Evolutionary conservation across 2,888 invertebrate species (phyloP).

Genomic region (Drosophila eohydei): DNA sequence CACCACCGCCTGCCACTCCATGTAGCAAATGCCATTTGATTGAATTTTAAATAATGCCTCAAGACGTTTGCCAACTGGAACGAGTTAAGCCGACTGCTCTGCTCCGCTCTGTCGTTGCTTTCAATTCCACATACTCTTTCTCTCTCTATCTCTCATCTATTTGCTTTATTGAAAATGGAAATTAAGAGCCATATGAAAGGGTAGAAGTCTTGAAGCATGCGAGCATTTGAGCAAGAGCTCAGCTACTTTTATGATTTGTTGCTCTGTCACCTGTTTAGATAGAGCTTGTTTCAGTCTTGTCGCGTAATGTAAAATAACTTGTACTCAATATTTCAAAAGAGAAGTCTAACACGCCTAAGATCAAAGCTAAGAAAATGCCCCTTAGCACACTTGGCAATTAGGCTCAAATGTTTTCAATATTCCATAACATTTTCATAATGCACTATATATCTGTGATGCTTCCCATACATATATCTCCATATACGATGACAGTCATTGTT

Average conservation of each 20-base stretch:
- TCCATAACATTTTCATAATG: neutral
- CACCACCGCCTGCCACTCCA: neutral
- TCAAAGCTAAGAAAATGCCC: neutral
- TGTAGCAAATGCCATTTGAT: slow-evolving; percentile 57
- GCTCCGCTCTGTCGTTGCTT: neutral
- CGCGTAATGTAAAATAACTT: neutral
- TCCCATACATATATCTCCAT: neutral
- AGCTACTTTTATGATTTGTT: neutral
- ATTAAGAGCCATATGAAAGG: neutral
- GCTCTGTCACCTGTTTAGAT: no score
- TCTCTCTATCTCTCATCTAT: neutral
- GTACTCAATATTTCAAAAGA: neutral
- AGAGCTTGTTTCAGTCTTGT: neutral
- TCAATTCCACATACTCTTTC: neutral
- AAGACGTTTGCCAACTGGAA: slow-evolving; percentile 21
- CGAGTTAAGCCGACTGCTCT: neutral
- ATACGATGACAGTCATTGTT: neutral
- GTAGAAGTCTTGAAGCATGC: no score
- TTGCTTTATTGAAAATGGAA: neutral
- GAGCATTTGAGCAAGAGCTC: no score
- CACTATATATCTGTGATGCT: neutral
- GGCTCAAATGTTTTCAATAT: neutral
- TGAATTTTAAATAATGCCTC: slow-evolving; percentile 66
- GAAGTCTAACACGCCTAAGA: neutral
- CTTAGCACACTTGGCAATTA: neutral